Percentiles rank a stretch among this genome's conserved stretches.
Evolutionary conservation across 1,140 invertebrate species (phyloP).

Genomic region (Rhagoletis zephyria): DNA sequence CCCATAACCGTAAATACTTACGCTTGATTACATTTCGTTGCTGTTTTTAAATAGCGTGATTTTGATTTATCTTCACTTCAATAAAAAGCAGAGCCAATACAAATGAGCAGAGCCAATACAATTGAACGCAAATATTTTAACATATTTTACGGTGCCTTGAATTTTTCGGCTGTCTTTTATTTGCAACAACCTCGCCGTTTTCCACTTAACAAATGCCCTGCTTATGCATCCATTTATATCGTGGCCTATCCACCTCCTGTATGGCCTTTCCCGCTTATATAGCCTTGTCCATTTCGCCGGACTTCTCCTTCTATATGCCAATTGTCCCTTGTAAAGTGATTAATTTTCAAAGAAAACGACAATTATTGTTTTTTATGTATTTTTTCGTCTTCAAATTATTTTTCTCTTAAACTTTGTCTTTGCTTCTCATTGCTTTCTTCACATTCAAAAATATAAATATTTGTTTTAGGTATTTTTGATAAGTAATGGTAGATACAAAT

Average conservation of each 20-base stretch:
- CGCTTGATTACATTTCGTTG: too few species aligned
- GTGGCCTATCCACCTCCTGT: too few species aligned
- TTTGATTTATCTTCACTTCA: too few species aligned
- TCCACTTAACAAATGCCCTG: too few species aligned
- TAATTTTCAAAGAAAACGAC: neutral
- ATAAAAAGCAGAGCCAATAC: too few species aligned
- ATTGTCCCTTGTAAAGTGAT: neutral
- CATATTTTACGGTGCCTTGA: too few species aligned
- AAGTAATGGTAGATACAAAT: neutral
- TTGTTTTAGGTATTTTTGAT: constrained; percentile 19
- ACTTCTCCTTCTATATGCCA: neutral
- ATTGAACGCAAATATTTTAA: too few species aligned
- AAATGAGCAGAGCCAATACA: too few species aligned
- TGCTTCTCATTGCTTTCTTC: neutral
- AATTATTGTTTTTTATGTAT: neutral
- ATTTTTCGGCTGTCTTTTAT: neutral
- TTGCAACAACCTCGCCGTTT: neutral
- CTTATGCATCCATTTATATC: neutral
- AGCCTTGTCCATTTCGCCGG: neutral
- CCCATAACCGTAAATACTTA: too few species aligned
- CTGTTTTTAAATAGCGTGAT: too few species aligned
- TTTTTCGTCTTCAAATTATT: neutral
- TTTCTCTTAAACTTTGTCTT: neutral
- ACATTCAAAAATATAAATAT: neutral
- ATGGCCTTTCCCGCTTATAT: too few species aligned